Evolutionary conservation across 2,797 vertebrate genomes (phyloP).

Genomic region (Danio jaintianensis): DNA sequence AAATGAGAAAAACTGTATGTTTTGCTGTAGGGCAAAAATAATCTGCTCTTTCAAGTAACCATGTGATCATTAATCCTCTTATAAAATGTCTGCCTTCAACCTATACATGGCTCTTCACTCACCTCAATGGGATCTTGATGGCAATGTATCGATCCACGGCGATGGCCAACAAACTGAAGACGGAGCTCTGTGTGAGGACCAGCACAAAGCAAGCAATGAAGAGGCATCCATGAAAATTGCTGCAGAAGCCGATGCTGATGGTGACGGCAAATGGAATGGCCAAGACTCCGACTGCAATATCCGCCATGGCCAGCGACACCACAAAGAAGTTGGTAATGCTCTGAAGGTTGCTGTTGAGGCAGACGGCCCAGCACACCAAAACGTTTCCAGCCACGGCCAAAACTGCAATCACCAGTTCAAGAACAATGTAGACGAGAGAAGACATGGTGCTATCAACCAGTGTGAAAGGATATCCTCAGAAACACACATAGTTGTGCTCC

Average conservation of each 20-base stretch:
- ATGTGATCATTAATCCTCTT: slow-evolving; percentile 1
- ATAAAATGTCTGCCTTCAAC: neutral
- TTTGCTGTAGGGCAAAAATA: neutral
- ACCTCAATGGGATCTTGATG: slow-evolving; percentile 96
- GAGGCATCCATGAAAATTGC: slow-evolving; percentile 92
- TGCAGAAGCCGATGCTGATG: slow-evolving; percentile 93
- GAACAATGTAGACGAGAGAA: slow-evolving; percentile 83
- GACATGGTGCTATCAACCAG: slow-evolving; percentile 59
- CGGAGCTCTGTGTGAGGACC: slow-evolving; percentile 96
- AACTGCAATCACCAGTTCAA: slow-evolving; percentile 91
- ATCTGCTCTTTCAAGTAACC: slow-evolving; percentile 6
- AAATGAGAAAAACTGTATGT: neutral
- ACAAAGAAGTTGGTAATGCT: slow-evolving; percentile 98
- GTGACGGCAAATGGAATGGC: slow-evolving; percentile 96
- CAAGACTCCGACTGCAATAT: slow-evolving; percentile 93
- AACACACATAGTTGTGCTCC: slow-evolving; percentile 53
- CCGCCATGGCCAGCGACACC: slow-evolving; percentile 92
- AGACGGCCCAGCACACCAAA: slow-evolving; percentile 96
- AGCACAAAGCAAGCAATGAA: slow-evolving; percentile 97
- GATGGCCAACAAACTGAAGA: slow-evolving; percentile 98
- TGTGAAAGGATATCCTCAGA: slow-evolving; percentile 42
- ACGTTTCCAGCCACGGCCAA: slow-evolving; percentile 92
- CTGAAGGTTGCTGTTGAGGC: slow-evolving; percentile 94
- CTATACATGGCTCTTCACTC: slow-evolving; percentile 50
- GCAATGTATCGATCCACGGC: slow-evolving; percentile 96